Base-by-base conservation (phyloP, 2,797 vertebrate species). In the Channallabes apus region DNA sequence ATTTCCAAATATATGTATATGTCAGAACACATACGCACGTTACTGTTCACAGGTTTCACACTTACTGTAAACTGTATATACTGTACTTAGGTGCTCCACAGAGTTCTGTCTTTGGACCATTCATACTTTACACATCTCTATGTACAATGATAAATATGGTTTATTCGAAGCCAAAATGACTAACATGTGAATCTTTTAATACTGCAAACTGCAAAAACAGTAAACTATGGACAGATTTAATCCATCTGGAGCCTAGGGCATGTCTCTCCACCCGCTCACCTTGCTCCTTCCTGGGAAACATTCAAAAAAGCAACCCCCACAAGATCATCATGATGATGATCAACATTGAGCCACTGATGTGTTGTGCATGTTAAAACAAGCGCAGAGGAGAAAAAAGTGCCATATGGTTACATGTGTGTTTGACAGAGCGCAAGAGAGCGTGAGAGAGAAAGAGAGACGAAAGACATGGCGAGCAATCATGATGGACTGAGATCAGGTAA, bases 181-280 rank as follows among this genome's bases (percentile, higher is more conserved):
- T 32, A 69, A 41, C 67, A 14, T 12, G 22, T 69, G 59, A 83
- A 75, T 59, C 58, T 29, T 71, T 84, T 67, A 75, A 58, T 81
- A 75, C 51, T 29, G 51, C 14, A 20, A 29, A 62, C 59, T 38
- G 51, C 69, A 54, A 76, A 84, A 73, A 84, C 85, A 88, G 69
- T 89, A 89, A 90, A 86, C 91, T 85, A 88, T 87, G 81, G 87
- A 91, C 84, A 89, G 89, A 90, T 86, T 85, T 76, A 27, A 69
- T 83, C 86, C 89, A 90, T 88, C 84, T 91, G 89, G 84, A 87
- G 82, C 35, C 38, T 89, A 76, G 64, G 61, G 59, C 69, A 78
- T 86, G 77, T 85, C 82, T 82, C 15, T 41, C 58, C 83, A 84
- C 80, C 61, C 51, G 35, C 69, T 86, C 75, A 76, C 84, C 80